phyloP scores from a whole-genome alignment of 2,113 vertebrate genomes.

The Eclectus roratus region DNA sequence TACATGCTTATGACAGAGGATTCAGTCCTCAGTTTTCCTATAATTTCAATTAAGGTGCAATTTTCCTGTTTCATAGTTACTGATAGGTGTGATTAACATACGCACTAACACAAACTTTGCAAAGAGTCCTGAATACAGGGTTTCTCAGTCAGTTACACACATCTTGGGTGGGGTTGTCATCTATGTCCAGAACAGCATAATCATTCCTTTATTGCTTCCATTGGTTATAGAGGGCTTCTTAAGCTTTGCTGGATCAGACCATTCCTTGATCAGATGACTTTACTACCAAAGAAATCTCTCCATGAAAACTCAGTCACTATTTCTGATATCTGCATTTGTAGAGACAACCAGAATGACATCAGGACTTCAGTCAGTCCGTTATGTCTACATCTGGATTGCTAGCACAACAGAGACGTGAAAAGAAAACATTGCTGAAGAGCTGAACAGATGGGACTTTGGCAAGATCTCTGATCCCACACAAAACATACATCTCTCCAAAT shows the following conservation, averaged over 20 bases:
- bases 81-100: background rate
- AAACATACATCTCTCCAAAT: background rate
- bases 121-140: background rate
- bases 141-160: background rate
- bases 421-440: constrained; percentile 27
- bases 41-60: background rate
- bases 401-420: constrained; percentile 13
- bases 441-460: constrained; percentile 15
- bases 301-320: background rate
- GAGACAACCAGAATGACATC: background rate
- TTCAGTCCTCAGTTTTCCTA: background rate
- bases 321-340: background rate
- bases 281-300: background rate
- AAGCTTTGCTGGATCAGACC: background rate
- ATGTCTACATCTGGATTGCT: background rate
- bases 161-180: background rate
- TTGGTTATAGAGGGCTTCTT: background rate
- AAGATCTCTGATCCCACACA: background rate
- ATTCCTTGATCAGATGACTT: background rate
- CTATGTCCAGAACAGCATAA: background rate
- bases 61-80: background rate
- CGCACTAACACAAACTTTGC: background rate
- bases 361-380: background rate
- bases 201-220: background rate
- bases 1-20: background rate